Evolutionary conservation across 2,797 vertebrate genomes (phyloP), one percentile per base, ranked within the genome.

Genomic region (Synanceia verrucosa): DNA sequence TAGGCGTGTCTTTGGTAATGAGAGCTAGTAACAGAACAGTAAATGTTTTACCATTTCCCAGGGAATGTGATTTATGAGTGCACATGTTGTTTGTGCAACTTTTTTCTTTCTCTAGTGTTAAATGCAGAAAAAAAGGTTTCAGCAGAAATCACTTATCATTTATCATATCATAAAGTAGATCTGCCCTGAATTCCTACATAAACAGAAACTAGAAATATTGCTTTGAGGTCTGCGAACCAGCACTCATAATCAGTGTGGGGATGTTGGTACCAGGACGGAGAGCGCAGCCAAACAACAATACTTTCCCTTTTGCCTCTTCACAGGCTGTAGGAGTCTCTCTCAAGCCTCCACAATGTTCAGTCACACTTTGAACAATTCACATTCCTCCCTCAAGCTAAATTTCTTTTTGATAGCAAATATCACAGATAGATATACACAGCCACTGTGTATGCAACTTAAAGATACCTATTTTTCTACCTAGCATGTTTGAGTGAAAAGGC

Each of bases 211-310:
- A 60, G 4, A 69, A 39, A 65, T 18, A 71, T 67, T 46, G 66
- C 66, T 62, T 60, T 64, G 57, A 87, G 80, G 67, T 78, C 66
- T 70, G 3, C 66, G 67, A 80, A 64, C 7, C 69, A 79, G 76
- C 52, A 53, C 76, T 74, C 71, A 39, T 58, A 84, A 60, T 55
- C 72, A 58, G 73, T 46, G 69, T 36, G 86, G 93, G 81, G 93
- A 93, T 61, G 83, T 86, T 86, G 59, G 92, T 91, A 91, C 93
- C 93, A 91, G 89, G 90, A 81, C 57, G 31, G 80, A 62, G 76
- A 83, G 79, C 34, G 37, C 53, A 61, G 68, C 60, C 63, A 76
- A 81, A 79, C 81, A 87, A 92, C 92, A 93, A 88, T 90, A 88
- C 88, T 67, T 60, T 78, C 84, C 76, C 91, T 92, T 88, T 81